A percentile compares a stretch with the other conserved stretches of the same genome.
Conservation (phyloP, 2,113 vertebrate species). For the Gorsachius goisagi region DNA sequence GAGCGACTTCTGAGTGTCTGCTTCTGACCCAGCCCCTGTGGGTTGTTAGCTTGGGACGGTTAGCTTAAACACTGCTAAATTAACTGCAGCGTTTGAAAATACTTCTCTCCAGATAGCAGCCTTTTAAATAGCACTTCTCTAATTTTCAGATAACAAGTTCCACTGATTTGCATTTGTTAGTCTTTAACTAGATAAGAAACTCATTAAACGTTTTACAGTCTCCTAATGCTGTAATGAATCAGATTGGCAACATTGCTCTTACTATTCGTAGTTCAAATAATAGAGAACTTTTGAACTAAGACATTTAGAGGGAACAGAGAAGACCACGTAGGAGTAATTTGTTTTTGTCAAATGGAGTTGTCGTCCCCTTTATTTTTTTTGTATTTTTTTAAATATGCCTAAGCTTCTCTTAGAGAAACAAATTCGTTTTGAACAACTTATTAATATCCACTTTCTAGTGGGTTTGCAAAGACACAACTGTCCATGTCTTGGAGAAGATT, state of each 20-base stretch:
- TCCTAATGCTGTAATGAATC: not conserved
- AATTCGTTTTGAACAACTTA: not conserved
- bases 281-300: not conserved
- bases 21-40: not conserved
- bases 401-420: not conserved
- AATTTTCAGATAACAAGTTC: slow-evolving; percentile 23
- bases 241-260: not conserved
- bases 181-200: slow-evolving; percentile 2
- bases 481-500: not conserved
- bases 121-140: not conserved
- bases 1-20: not conserved
- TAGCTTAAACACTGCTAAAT: not conserved
- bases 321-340: not conserved
- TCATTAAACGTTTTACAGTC: not conserved
- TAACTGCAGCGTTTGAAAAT: not conserved
- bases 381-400: not conserved
- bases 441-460: not conserved
- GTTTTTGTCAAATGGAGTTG: not conserved
- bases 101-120: not conserved
- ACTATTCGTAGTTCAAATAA: not conserved
- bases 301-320: not conserved
- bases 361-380: not conserved
- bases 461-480: not conserved
- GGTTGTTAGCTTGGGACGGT: not conserved
- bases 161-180: not conserved